phyloP scores from a whole-genome alignment of 2,113 vertebrate species.

The Cyanistes caeruleus region DNA sequence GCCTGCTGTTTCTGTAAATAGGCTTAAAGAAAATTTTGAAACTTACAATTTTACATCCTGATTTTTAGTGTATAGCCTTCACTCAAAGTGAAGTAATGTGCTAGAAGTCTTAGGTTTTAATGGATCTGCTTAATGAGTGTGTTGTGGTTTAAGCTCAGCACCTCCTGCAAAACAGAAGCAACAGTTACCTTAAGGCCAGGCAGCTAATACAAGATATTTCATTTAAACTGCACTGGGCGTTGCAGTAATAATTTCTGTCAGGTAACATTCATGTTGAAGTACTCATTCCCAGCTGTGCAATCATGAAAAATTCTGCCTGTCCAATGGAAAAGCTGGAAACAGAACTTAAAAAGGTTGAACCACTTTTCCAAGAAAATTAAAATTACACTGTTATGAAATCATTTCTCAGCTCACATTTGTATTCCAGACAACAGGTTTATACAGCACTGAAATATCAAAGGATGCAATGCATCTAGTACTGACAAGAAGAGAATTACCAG shows the following conservation, averaged over 20 bases:
- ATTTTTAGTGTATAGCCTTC: fast-evolving
- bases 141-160: not conserved
- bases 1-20: not conserved
- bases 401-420: not conserved
- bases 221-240: not conserved
- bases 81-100: not conserved
- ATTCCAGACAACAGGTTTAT: not conserved
- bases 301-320: not conserved
- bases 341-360: not conserved
- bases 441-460: not conserved
- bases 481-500: not conserved
- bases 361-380: not conserved
- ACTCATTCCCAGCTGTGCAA: not conserved
- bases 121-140: not conserved
- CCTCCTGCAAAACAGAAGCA: not conserved
- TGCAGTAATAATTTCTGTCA: not conserved
- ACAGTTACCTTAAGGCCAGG: not conserved
- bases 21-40: not conserved
- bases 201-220: not conserved
- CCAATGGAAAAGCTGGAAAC: not conserved
- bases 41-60: not conserved
- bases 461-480: not conserved
- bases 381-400: not conserved
- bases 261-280: not conserved
- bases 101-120: not conserved